Base-by-base conservation (phyloP, 2,888 invertebrate species). In the Amblyjoppa fuscipennis region DNA sequence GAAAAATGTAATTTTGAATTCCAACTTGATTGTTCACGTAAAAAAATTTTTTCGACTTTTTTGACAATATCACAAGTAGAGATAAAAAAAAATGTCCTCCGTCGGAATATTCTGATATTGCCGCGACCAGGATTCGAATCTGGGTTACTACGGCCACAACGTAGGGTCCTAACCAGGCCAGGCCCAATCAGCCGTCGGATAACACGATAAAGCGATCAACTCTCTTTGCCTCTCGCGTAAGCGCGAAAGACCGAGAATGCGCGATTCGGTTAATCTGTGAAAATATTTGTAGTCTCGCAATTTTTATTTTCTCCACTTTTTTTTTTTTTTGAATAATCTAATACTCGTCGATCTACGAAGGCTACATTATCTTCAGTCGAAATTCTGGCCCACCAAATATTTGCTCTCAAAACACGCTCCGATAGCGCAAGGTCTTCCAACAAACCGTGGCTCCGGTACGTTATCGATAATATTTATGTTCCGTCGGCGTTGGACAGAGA, bases 71-170 rank as follows among this genome's bases (percentile, higher is more conserved):
- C 28, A 31, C 28, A 31, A 31, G 28, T 31, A 31, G 2, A 1
- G 28, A 31, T 31, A 2, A 2, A 31, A 31, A 31, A 31, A 31
- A 31, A 31, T 31, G 28, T 31, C 28, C 28, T 31, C 28, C 28
- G 28, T 31, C 28, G 28, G 28, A 31, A 31, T 31, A 31, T 31
- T 31, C 28, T 1, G 28, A 31, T 31, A 31, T 31, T 31, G 28
- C 28, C 28, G 28, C 1, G 28, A 31, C 28, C 28, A 31, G 28
- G 28, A 31, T 31, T 31, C 28, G 28, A 31, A 31, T 1, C 28
- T 31, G 28, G 93, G 93, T 94, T 93, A 93, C 93, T 93, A 93
- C 94, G 94, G 93, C 93, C 93, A 93, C 93, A 94, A 94, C 93
- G 93, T 94, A 93, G 93, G 93, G 93, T 94, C 93, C 93, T 87